phyloP scores from a whole-genome alignment of 2,888 invertebrate species.

The Caenorhabditis wallacei region DNA sequence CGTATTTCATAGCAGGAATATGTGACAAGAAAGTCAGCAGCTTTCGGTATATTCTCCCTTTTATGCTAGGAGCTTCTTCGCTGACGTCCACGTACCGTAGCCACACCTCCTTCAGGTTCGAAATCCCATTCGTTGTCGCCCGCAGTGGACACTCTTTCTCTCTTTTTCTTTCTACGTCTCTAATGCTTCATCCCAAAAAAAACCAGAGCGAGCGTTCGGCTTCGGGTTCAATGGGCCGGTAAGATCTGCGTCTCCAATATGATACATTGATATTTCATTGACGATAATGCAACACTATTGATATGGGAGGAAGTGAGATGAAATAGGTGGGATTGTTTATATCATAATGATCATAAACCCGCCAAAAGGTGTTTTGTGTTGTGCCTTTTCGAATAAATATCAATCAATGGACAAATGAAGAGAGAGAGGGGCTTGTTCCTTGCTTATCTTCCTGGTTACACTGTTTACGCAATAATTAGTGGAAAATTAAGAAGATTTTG shows the following conservation, averaged over 20 bases:
- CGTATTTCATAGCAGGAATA: constrained; percentile 50
- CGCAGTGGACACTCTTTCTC: constrained; percentile 28
- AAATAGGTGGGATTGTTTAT: constrained; percentile 40
- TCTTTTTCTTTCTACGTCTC: constrained; percentile 30
- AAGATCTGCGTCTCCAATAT: constrained; percentile 45
- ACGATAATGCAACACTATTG: constrained; percentile 55
- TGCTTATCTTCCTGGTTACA: constrained; percentile 57
- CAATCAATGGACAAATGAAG: neutral
- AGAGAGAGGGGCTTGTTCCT: constrained; percentile 41
- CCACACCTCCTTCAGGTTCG: constrained; percentile 65
- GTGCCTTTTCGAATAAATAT: constrained; percentile 13
- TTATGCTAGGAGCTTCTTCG: constrained; percentile 46
- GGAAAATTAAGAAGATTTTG: constrained; percentile 17
- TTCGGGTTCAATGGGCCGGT: constrained; percentile 64
- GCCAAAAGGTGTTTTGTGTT: constrained; percentile 50
- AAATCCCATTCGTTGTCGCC: constrained; percentile 58
- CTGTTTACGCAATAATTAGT: constrained; percentile 39
- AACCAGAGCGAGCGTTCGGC: constrained; percentile 57
- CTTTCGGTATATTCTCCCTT: constrained; percentile 47
- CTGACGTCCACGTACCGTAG: constrained; percentile 56
- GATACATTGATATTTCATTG: constrained; percentile 29
- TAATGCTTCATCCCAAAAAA: constrained; percentile 39
- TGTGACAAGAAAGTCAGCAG: constrained; percentile 57
- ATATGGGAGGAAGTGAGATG: constrained; percentile 19
- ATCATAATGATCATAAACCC: constrained; percentile 55